Evolutionary conservation across 1,140 invertebrate genomes (phyloP).

Genomic region (Adoxophyes honmai): DNA sequence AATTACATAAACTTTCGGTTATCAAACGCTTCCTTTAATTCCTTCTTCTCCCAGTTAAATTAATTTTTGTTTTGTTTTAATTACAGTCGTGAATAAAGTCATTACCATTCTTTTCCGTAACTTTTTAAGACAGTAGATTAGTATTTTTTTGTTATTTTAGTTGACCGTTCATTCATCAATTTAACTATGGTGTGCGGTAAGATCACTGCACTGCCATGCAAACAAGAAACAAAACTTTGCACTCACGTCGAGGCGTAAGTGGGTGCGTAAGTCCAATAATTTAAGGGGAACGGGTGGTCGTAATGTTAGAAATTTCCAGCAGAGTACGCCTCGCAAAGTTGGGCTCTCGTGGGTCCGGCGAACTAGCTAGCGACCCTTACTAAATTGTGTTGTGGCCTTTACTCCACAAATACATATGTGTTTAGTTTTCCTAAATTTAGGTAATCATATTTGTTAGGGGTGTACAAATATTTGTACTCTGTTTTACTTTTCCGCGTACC

Average conservation of each 20-base stretch:
- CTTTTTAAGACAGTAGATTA: too few species aligned
- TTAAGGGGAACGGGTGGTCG: conserved; percentile 56
- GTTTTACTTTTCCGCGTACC: too few species aligned
- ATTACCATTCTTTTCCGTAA: too few species aligned
- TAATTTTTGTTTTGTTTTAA: too few species aligned
- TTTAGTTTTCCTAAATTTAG: neutral
- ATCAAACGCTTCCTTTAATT: too few species aligned
- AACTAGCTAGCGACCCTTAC: conserved; percentile 31
- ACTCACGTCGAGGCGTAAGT: conserved; percentile 49
- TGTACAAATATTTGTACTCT: neutral
- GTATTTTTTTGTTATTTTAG: too few species aligned
- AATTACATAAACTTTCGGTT: too few species aligned
- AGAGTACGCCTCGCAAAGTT: conserved; percentile 40
- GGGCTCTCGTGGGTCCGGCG: conserved; percentile 35
- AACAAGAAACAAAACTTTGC: conserved; percentile 53
- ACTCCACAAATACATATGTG: neutral
- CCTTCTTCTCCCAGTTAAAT: too few species aligned
- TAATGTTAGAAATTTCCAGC: conserved; percentile 58
- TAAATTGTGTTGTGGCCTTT: conserved; percentile 23
- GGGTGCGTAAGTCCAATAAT: conserved; percentile 60
- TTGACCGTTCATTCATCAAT: too few species aligned
- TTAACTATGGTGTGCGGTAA: too few species aligned
- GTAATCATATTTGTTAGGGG: neutral
- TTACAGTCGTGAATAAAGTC: too few species aligned
- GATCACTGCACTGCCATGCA: conserved; percentile 35